Evolutionary conservation across 2,113 vertebrate genomes (phyloP), one percentile per base, ranked within the genome.

Genomic region (Cyprinodon brontotheroides): DNA sequence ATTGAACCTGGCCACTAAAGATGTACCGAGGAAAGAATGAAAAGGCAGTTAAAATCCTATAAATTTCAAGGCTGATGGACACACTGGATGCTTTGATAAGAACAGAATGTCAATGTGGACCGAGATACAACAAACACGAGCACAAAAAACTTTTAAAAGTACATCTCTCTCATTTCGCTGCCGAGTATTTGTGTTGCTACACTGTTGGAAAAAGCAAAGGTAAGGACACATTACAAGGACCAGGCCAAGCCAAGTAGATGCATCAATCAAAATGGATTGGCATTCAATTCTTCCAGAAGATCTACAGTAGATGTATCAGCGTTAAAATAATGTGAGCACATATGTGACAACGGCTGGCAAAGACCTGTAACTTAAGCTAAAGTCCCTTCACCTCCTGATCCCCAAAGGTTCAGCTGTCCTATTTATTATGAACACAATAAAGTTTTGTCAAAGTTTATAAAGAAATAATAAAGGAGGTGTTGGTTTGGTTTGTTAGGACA

Each of bases 291-390:
- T 93, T 91, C 89, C 79, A 76, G 64, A 59, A 82, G 84, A 92
- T 90, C 80, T 90, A 29, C 29, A 29, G 29, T 29, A 86, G 12
- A 92, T 92, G 86, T 79, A 94, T 94, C 92, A 92, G 89, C 90
- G 92, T 87, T 92, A 92, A 93, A 91, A 92, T 89, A 85, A 86
- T 93, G 91, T 50, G 61, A 89, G 75, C 87, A 86, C 90, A 89
- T 85, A 71, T 81, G 81, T 5, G 60, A 66, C 79, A 75, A 66
- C 74, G 80, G 77, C 72, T 65, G 61, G 73, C 74, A 77, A 65
- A 63, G 83, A 89, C 76, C 85, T 86, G 87, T 82, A 79, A 78
- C 70, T 83, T 72, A 17, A 72, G 22, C 83, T 70, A 59, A 81
- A 79, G 85, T 29, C 86, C 79, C 72, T 78, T 81, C 83, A 77